Evolutionary conservation across 2,888 invertebrate species (phyloP).

Genomic region (Camponotus fellah): DNA sequence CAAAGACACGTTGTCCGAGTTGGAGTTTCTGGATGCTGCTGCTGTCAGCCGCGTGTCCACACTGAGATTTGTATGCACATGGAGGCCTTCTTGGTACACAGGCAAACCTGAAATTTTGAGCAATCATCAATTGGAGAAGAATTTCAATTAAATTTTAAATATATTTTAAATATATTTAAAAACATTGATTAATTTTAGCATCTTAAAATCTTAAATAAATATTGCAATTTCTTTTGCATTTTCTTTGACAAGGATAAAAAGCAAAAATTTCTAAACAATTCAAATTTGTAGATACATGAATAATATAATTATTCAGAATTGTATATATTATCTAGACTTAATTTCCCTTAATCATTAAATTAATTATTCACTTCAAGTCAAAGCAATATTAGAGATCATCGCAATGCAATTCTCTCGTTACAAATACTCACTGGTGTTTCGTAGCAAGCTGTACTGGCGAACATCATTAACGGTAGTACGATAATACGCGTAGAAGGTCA

Average conservation of each 20-base stretch:
- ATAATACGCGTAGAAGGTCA: slow-evolving; percentile 83
- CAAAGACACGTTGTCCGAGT: slow-evolving; percentile 53
- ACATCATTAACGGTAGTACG: slow-evolving; percentile 79
- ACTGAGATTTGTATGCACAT: slow-evolving; percentile 68
- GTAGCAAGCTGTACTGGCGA: slow-evolving; percentile 73
- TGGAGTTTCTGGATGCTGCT: slow-evolving; percentile 68
- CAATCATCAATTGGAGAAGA: not conserved
- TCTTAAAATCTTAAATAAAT: not conserved
- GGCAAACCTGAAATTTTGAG: slow-evolving; percentile 70
- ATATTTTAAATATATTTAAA: not conserved
- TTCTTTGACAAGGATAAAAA: not conserved
- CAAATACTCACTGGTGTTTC: slow-evolving; percentile 76
- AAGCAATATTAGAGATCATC: not conserved
- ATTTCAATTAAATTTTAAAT: not conserved
- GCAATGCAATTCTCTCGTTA: not conserved
- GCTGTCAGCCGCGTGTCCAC: slow-evolving; percentile 57
- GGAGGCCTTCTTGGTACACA: slow-evolving; percentile 60
- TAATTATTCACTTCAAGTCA: not conserved
- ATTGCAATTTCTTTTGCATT: not conserved
- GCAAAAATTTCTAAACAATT: not conserved
- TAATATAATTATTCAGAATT: not conserved
- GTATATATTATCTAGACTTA: not conserved
- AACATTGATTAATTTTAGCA: not conserved
- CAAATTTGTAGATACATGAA: not conserved
- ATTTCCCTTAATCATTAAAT: not conserved